Evolutionary conservation across 2,888 invertebrate species (phyloP).

Genomic region (Apantesis nais): DNA sequence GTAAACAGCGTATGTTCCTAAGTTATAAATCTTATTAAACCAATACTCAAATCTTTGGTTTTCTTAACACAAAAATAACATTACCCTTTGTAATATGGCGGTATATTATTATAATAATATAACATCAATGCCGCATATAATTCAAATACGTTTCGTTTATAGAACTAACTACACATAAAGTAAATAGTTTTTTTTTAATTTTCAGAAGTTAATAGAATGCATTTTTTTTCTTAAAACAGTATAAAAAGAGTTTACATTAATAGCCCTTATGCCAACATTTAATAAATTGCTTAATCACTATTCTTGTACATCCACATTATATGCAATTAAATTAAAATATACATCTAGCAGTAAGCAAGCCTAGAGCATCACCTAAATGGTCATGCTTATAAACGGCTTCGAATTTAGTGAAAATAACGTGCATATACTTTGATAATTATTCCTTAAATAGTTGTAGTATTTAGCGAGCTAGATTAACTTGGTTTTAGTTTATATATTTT

Average conservation of each 20-base stretch:
- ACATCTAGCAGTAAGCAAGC: not conserved
- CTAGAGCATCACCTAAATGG: not conserved
- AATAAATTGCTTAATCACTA: slow-evolving; percentile 20
- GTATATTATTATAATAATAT: slow-evolving; percentile 20
- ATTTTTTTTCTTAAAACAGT: slow-evolving; percentile 2
- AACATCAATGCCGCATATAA: slow-evolving; percentile 17
- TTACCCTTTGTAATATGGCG: slow-evolving; percentile 49
- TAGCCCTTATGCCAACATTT: slow-evolving; percentile 35
- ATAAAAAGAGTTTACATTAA: slow-evolving; percentile 33
- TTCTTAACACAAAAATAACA: slow-evolving; percentile 57
- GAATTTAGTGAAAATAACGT: not conserved
- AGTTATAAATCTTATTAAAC: slow-evolving; percentile 39
- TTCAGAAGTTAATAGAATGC: slow-evolving; percentile 4
- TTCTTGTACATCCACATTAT: slow-evolving; percentile 33
- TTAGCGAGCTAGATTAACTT: not conserved
- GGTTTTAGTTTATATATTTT: not conserved
- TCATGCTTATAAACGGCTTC: not conserved
- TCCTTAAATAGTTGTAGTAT: not conserved
- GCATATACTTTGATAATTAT: not conserved
- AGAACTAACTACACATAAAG: slow-evolving; percentile 3
- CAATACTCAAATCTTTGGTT: slow-evolving; percentile 70
- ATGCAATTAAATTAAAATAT: slow-evolving; percentile 25
- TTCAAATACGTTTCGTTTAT: slow-evolving; percentile 12
- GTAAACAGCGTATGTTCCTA: slow-evolving; percentile 22
- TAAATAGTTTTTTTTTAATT: not conserved